Conservation (phyloP, 2,888 invertebrate genomes). For the Matsumyia berberina region DNA sequence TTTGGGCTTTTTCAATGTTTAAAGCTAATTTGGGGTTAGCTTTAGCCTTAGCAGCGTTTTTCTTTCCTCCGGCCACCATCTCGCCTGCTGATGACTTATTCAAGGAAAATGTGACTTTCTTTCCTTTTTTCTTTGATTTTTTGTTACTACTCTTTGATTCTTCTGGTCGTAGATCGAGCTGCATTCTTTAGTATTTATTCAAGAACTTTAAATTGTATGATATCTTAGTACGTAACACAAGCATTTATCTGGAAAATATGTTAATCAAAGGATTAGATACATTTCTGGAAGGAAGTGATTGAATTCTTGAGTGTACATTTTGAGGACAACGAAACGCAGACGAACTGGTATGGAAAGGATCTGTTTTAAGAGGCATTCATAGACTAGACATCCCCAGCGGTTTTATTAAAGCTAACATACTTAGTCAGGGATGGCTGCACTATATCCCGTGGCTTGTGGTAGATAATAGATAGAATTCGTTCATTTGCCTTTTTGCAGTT, state of each 20-base stretch:
- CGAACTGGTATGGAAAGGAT: too few species aligned
- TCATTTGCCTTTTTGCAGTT: too few species aligned
- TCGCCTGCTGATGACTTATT: conserved; percentile 19
- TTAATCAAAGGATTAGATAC: too few species aligned
- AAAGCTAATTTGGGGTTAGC: conserved; percentile 19
- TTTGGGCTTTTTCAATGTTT: conserved; percentile 39
- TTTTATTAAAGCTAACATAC: too few species aligned
- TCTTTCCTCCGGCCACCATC: neutral
- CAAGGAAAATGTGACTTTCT: conserved; percentile 58
- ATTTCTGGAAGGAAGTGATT: too few species aligned
- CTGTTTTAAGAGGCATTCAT: too few species aligned
- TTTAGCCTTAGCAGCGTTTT: neutral
- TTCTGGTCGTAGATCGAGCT: conserved; percentile 43
- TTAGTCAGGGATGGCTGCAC: too few species aligned
- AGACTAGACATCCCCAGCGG: too few species aligned
- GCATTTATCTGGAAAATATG: conserved; percentile 15
- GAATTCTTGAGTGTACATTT: too few species aligned
- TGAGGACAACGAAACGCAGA: too few species aligned
- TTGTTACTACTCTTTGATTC: conserved; percentile 24
- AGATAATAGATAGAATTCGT: too few species aligned
- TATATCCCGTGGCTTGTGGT: too few species aligned
- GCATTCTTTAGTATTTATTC: conserved; percentile 51
- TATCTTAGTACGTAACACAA: conserved; percentile 4
- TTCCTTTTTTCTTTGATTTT: conserved; percentile 28
- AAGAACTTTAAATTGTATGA: neutral